A percentile compares a stretch with the other conserved stretches of the same genome.
phyloP scores from a whole-genome alignment of 2,797 vertebrate species.

The Sparidentex hasta region DNA sequence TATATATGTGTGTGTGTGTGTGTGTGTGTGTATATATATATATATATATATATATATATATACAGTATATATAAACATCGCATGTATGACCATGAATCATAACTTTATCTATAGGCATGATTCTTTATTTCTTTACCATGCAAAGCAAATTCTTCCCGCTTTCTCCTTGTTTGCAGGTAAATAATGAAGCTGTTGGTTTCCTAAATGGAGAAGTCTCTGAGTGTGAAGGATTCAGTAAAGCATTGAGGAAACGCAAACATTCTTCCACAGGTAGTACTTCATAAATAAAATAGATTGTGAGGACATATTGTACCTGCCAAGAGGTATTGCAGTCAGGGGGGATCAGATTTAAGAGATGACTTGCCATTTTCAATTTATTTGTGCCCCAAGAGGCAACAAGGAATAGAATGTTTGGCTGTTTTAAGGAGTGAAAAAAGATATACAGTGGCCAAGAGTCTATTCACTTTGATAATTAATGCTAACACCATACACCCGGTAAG shows the following conservation, averaged over 20 bases:
- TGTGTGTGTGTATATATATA: too few species aligned
- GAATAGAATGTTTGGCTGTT: too few species aligned
- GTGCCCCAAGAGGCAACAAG: too few species aligned
- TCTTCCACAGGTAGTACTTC: conserved; percentile 77
- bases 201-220: conserved; percentile 83
- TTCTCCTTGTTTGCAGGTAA: conserved; percentile 79
- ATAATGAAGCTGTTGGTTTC: conserved; percentile 84
- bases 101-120: background rate
- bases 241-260: conserved; percentile 79
- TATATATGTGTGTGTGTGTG: too few species aligned
- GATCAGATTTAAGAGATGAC: background rate
- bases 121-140: background rate
- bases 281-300: background rate
- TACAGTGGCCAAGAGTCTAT: too few species aligned
- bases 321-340: background rate
- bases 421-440: too few species aligned
- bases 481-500: too few species aligned
- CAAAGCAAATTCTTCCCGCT: background rate
- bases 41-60: too few species aligned
- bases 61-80: too few species aligned
- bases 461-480: too few species aligned
- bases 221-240: conserved; percentile 72
- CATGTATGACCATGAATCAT: background rate
- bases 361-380: background rate
- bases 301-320: background rate